A percentile compares a stretch with the other conserved stretches of the same genome.
Conservation (phyloP, 2,888 invertebrate species). For the Erebia epiphron region DNA sequence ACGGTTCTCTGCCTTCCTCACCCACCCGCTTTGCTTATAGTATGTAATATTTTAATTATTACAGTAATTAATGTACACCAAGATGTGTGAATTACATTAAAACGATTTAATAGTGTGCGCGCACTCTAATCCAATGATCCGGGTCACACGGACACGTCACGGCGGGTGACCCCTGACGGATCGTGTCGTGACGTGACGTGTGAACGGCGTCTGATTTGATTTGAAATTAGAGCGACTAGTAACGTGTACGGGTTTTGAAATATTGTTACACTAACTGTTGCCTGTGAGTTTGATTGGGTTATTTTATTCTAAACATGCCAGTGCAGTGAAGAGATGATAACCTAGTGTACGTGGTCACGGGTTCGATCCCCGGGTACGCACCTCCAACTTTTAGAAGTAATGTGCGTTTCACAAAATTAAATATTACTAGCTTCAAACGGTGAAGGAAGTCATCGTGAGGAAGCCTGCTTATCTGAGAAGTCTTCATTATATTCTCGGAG, state of each 20-base stretch:
- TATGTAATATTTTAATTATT: no score
- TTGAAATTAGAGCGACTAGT: conserved; percentile 30
- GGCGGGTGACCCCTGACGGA: conserved; percentile 45
- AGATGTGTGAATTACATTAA: background rate
- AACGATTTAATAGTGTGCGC: conserved; percentile 16
- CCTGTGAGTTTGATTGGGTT: background rate
- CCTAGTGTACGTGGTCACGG: no score
- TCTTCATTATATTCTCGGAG: no score
- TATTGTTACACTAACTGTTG: conserved; percentile 7
- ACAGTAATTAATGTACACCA: background rate
- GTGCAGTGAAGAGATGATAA: no score
- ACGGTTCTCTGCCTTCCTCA: no score
- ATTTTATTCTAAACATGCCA: background rate
- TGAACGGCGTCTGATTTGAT: conserved; percentile 31
- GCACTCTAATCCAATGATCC: conserved; percentile 39
- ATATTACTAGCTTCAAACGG: no score
- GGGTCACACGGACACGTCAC: conserved; percentile 45
- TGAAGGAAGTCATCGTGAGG: no score
- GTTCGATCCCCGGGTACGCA: no score
- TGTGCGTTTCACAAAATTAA: no score
- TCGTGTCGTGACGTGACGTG: conserved; percentile 36
- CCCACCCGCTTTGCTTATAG: no score
- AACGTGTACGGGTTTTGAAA: conserved; percentile 12
- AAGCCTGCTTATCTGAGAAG: no score
- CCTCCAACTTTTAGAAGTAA: no score